Conservation (phyloP, 2,888 invertebrate genomes). For the Macrosiphum euphorbiae region DNA sequence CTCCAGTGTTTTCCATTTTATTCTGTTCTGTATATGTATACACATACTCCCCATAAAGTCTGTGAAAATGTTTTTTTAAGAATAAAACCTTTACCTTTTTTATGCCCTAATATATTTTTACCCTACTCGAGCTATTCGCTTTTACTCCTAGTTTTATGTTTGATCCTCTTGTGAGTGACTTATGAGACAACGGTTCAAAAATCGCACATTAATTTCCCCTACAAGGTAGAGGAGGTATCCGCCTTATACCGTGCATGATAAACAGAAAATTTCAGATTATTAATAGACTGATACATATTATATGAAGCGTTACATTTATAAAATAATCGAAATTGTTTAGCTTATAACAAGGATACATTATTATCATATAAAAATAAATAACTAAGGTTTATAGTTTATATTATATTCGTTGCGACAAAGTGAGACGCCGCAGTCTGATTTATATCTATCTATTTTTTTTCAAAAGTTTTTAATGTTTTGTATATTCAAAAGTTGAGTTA, state of each 20-base stretch:
- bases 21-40: not conserved
- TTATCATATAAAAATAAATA: not conserved
- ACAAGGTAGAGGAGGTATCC: not conserved
- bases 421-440: not conserved
- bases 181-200: constrained; percentile 1
- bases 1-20: not conserved
- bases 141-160: not conserved
- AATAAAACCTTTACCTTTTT: not conserved
- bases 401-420: not conserved
- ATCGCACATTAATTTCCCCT: not conserved
- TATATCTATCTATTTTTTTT: not conserved
- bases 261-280: not conserved
- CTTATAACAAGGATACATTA: too few species aligned
- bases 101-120: not conserved
- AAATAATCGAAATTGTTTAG: too few species aligned
- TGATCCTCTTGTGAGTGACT: not conserved
- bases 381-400: not conserved
- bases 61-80: not conserved
- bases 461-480: not conserved
- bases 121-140: not conserved
- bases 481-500: not conserved
- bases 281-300: not conserved
- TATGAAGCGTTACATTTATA: not conserved
- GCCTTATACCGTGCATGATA: not conserved
- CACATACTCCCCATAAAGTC: not conserved